A percentile compares a stretch with the other conserved stretches of the same genome.
These are phyloP conservation scores for Asarcornis scutulata DNA, from an alignment of 2,113 vertebrate genomes.

Conservation along the genomic window DNA sequence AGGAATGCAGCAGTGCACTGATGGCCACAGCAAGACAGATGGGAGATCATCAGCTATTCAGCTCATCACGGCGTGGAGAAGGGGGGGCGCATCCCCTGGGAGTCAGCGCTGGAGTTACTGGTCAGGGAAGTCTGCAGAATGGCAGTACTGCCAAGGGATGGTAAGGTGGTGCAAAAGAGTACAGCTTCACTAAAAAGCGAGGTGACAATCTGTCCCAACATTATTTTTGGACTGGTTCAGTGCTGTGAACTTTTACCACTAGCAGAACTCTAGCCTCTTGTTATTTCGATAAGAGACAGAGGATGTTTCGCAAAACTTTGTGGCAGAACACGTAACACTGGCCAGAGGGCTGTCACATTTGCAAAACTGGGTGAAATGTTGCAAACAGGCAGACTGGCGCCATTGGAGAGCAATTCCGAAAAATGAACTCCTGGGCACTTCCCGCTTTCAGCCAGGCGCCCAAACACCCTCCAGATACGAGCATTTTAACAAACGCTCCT, in stretches of 20 bases:
- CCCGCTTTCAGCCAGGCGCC: neutral
- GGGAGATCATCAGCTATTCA: neutral
- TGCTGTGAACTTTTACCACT: constrained; percentile 69
- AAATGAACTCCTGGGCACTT: neutral
- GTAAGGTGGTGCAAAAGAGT: neutral
- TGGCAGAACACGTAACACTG: constrained; percentile 59
- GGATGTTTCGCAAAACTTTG: constrained; percentile 69
- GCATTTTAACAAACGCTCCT: neutral
- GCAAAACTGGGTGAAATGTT: constrained; percentile 76
- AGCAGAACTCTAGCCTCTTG: constrained; percentile 48
- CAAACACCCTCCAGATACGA: constrained; percentile 15
- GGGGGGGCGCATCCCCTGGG: neutral
- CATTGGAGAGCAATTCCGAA: constrained; percentile 49
- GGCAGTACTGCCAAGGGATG: neutral
- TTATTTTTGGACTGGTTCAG: neutral
- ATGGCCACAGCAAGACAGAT: neutral
- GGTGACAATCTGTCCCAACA: neutral
- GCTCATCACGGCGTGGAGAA: neutral
- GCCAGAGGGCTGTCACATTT: constrained; percentile 73
- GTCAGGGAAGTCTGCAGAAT: neutral
- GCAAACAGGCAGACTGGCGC: constrained; percentile 65
- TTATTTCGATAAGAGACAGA: constrained; percentile 67
- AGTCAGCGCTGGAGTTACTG: neutral
- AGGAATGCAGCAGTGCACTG: neutral
- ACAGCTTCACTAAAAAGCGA: neutral